Evolutionary conservation across 1,140 invertebrate genomes (phyloP).

Genomic region (Leucophenga varia): DNA sequence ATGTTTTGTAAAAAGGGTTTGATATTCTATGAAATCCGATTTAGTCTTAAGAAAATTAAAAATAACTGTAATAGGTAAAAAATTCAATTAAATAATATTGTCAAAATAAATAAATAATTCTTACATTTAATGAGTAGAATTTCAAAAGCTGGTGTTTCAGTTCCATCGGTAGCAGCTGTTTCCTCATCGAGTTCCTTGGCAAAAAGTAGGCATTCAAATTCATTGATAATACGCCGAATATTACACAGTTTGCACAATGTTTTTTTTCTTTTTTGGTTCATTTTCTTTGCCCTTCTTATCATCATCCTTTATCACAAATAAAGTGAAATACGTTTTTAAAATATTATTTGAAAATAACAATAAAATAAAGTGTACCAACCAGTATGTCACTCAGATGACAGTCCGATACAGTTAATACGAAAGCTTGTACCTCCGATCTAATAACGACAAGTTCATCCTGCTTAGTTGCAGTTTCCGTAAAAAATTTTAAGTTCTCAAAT

Average conservation of each 20-base stretch:
- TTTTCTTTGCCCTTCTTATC: slow-evolving; percentile 11
- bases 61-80: slow-evolving; percentile 21
- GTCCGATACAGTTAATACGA: slow-evolving; percentile 63
- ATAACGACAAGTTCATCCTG: too few species aligned
- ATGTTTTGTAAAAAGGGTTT: slow-evolving; percentile 54
- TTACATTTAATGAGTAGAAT: slow-evolving; percentile 36
- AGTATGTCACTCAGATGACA: slow-evolving; percentile 66
- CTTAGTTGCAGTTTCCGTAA: slow-evolving; percentile 2
- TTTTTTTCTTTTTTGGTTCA: slow-evolving; percentile 13
- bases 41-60: slow-evolving; percentile 28
- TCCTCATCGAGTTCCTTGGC: slow-evolving; percentile 52
- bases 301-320: slow-evolving; percentile 14
- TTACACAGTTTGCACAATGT: slow-evolving; percentile 54
- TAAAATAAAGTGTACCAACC: slow-evolving; percentile 22
- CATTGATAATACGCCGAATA: slow-evolving; percentile 58
- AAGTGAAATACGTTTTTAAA: too few species aligned
- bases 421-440: slow-evolving; percentile 21
- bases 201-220: slow-evolving; percentile 62
- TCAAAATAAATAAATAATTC: not conserved
- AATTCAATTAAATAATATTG: not conserved
- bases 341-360: too few species aligned
- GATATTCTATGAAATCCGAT: slow-evolving; percentile 11
- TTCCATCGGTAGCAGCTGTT: slow-evolving; percentile 47
- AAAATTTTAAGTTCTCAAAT: slow-evolving; percentile 24
- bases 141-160: slow-evolving; percentile 56